phyloP scores from a whole-genome alignment of 2,797 vertebrate genomes.

The Scleropages formosus region DNA sequence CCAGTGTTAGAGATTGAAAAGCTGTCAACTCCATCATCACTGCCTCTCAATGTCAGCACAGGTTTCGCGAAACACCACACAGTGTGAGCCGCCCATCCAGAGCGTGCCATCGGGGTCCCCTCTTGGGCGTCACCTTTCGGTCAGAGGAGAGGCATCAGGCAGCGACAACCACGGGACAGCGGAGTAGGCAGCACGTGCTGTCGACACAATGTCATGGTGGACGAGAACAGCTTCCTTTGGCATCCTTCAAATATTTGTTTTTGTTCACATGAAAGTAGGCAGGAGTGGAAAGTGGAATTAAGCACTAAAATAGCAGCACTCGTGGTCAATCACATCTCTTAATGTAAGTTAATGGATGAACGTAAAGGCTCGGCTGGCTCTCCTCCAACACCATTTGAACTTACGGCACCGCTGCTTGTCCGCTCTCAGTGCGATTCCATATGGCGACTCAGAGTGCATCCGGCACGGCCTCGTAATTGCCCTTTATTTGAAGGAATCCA shows the following conservation, averaged over 20 bases:
- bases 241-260: slow-evolving; percentile 42
- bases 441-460: neutral
- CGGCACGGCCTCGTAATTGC: neutral
- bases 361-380: neutral
- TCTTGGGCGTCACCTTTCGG: too few relatives aligned
- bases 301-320: slow-evolving; percentile 38
- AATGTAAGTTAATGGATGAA: slow-evolving; percentile 37
- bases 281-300: slow-evolving; percentile 30
- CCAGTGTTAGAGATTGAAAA: slow-evolving; percentile 43
- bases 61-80: slow-evolving; percentile 16
- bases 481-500: slow-evolving; percentile 21
- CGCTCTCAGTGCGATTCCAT: neutral
- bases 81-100: too few relatives aligned
- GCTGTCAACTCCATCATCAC: slow-evolving; percentile 55
- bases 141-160: neutral
- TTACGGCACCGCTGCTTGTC: slow-evolving; percentile 20
- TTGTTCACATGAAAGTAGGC: slow-evolving; percentile 32
- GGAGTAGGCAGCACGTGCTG: neutral
- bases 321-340: slow-evolving; percentile 43
- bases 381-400: slow-evolving; percentile 24
- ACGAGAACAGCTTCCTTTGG: slow-evolving; percentile 39
- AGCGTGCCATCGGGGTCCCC: slow-evolving; percentile 33
- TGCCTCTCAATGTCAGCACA: slow-evolving; percentile 64
- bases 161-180: neutral
- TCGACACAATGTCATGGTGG: neutral